Evolutionary conservation across 2,888 invertebrate genomes (phyloP).

Genomic region (Ramazzottius varieornatus): DNA sequence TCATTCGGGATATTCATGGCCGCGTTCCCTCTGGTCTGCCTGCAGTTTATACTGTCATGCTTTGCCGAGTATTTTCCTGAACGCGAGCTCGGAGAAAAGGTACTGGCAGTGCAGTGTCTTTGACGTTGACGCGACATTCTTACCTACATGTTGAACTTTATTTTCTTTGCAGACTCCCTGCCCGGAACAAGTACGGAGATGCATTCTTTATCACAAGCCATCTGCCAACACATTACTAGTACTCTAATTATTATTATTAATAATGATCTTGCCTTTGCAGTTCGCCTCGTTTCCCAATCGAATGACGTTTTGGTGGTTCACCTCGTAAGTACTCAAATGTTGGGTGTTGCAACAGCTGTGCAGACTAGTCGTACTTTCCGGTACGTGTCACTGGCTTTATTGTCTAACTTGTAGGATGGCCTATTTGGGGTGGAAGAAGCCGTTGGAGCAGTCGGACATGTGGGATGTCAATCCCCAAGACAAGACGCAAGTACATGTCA

Average conservation of each 20-base stretch:
- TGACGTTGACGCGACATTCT: too few species aligned
- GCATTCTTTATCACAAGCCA: too few species aligned
- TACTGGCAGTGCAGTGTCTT: too few species aligned
- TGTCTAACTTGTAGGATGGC: too few species aligned
- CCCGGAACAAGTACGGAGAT: too few species aligned
- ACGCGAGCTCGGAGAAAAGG: background rate
- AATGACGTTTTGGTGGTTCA: slow-evolving; percentile 71
- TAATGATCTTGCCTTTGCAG: slow-evolving; percentile 66
- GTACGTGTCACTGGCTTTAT: too few species aligned
- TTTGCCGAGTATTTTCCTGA: background rate
- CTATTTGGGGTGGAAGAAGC: slow-evolving; percentile 17
- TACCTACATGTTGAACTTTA: too few species aligned
- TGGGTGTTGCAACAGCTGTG: too few species aligned
- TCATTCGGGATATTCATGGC: background rate
- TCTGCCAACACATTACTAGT: too few species aligned
- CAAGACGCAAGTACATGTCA: slow-evolving; percentile 13
- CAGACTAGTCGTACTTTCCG: too few species aligned
- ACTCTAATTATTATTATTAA: slow-evolving; percentile 17
- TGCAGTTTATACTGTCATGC: background rate
- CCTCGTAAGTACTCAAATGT: slow-evolving; percentile 25
- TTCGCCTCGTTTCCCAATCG: slow-evolving; percentile 57
- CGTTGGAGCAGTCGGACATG: slow-evolving; percentile 18
- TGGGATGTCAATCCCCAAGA: slow-evolving; percentile 20
- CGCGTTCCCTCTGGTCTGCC: background rate
- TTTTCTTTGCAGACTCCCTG: too few species aligned